Conservation (phyloP, 2,888 invertebrate species). For the Himalopsyche japonica region DNA sequence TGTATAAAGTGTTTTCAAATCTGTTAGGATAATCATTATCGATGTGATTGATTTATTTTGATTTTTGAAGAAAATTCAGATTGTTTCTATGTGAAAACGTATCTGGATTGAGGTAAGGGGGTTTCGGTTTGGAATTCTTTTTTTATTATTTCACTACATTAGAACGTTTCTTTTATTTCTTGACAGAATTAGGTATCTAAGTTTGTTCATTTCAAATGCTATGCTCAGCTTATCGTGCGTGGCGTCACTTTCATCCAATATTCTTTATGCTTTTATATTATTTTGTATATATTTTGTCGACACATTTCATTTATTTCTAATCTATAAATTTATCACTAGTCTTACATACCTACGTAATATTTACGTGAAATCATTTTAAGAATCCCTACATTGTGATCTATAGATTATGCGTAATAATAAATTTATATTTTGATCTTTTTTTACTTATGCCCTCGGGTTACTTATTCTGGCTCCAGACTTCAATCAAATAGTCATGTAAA, state of each 20-base stretch:
- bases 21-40: slow-evolving; percentile 20
- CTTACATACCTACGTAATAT: background rate
- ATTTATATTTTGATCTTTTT: background rate
- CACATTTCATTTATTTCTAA: background rate
- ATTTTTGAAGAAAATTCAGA: background rate
- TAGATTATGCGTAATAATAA: background rate
- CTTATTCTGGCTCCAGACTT: background rate
- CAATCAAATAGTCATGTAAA: background rate
- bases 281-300: background rate
- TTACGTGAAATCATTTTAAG: background rate
- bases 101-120: background rate
- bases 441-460: background rate
- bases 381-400: background rate
- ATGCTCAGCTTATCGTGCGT: background rate
- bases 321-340: background rate
- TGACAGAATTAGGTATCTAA: background rate
- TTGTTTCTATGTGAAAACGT: background rate
- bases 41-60: slow-evolving; percentile 23
- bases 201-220: background rate
- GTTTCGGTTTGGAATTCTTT: background rate
- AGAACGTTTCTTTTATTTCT: background rate
- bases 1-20: slow-evolving; percentile 28
- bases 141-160: background rate
- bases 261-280: background rate
- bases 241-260: background rate